These are phyloP conservation scores for Limnephilus auricula DNA, from an alignment of 2,888 invertebrate genomes.

Conservation along the genomic window DNA sequence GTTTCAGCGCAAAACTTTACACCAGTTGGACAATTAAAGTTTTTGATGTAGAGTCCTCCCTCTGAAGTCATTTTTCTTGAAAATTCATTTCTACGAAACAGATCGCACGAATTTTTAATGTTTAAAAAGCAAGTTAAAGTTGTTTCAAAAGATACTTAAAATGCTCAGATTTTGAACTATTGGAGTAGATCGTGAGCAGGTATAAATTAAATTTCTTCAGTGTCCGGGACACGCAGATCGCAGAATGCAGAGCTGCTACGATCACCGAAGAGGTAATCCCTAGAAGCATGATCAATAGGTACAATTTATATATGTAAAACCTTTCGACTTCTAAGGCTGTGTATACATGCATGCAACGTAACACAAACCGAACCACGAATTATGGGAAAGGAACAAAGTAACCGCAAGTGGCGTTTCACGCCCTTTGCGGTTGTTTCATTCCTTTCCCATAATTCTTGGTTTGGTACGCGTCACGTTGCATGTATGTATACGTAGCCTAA, in stretches of 20 bases:
- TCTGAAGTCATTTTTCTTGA: background rate
- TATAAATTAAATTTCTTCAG: background rate
- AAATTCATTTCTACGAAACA: background rate
- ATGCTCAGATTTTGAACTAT: background rate
- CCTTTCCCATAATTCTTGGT: too few species aligned
- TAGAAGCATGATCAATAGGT: background rate
- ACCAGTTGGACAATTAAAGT: background rate
- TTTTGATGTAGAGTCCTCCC: too few species aligned
- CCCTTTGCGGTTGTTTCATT: too few species aligned
- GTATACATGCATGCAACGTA: too few species aligned
- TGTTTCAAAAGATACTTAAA: background rate
- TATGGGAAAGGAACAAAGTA: too few species aligned
- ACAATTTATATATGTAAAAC: too few species aligned
- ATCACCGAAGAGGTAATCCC: background rate
- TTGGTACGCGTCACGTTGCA: too few species aligned
- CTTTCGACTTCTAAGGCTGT: too few species aligned
- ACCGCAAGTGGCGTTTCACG: too few species aligned
- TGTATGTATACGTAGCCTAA: too few species aligned
- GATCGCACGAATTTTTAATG: background rate
- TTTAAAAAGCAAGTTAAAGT: background rate
- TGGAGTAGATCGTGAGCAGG: background rate
- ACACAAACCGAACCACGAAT: too few species aligned
- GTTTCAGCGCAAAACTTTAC: background rate
- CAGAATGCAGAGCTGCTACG: background rate
- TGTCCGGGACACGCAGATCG: background rate